These are phyloP conservation scores for Campoletis sonorensis DNA, from an alignment of 1,140 invertebrate genomes.

Conservation along the genomic window DNA sequence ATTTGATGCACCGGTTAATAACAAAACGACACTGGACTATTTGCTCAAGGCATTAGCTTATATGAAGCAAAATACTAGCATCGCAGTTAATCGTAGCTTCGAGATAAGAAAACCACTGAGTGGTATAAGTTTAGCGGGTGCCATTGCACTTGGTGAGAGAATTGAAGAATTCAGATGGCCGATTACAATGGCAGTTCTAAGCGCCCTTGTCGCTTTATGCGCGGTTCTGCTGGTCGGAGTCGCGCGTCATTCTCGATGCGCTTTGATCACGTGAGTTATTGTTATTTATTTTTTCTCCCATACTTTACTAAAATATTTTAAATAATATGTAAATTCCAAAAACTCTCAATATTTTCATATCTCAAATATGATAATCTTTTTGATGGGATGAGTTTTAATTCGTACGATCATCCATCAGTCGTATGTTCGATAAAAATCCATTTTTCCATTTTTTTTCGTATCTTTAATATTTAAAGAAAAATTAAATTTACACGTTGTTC, in stretches of 20 bases:
- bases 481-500: too few relatives aligned
- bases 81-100: conserved; percentile 83
- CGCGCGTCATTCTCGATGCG: conserved; percentile 88
- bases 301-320: neutral
- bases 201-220: conserved; percentile 86
- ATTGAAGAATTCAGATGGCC: conserved; percentile 85
- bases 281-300: neutral
- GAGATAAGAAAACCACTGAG: conserved; percentile 85
- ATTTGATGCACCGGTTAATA: conserved; percentile 85
- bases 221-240: conserved; percentile 89
- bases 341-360: too few relatives aligned
- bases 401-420: too few relatives aligned
- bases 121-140: conserved; percentile 81
- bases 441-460: too few relatives aligned
- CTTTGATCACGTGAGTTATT: conserved; percentile 84
- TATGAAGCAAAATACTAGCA: conserved; percentile 83
- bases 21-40: conserved; percentile 83
- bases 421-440: too few relatives aligned
- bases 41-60: conserved; percentile 81
- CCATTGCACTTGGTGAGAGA: conserved; percentile 75
- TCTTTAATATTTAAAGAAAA: too few relatives aligned
- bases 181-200: conserved; percentile 86
- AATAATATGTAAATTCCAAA: neutral
- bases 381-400: too few relatives aligned
- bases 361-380: too few relatives aligned